Base-by-base conservation (phyloP, 2,797 vertebrate species). In the Poecilia velifera region DNA sequence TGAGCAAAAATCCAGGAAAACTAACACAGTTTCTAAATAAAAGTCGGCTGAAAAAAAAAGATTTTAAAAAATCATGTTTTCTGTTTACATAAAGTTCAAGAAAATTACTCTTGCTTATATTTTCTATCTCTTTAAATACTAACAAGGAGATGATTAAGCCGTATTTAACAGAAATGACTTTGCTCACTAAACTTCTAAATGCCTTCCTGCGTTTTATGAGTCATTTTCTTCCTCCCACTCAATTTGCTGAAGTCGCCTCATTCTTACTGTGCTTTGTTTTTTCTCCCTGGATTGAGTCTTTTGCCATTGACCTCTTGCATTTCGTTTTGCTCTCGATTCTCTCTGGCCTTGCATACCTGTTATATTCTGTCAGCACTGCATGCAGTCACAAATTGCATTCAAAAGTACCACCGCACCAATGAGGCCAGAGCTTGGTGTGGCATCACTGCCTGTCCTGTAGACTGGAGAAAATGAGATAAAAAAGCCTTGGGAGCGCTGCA, bases 401-500 rank as follows among this genome's bases (percentile, higher is more conserved):
- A 20, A 41, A 46, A 46, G 4, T 39, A 20, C 13, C 68, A 68
- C 36, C 1, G 10, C 57, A 41, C 31, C 20, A 51, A 51, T 5
- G 34, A 1, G 18, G 1, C 3, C 66, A 28, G 6, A 45, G 62
- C 76, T 22, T 49, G 51, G 72, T 64, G 16, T 3, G 0, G 73
- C 76, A 71, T 72, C 73, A 4, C 62, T 55, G 66, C 45, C 10
- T 2, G 76, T 72, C 66, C 78, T 0, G 46, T 28, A 71, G 76
- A 59, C 74, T 53, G 6, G 71, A 34, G 43, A 76, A 78, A 55
- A 81, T 47, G 14, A 82, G 79, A 84, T 84, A 41, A 41, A 39
- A 78, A 34, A 46, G 73, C 84, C 83, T 82, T 78, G 74, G 70
- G 86, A 87, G 78, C 51, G 8, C 41, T 25, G 46, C 43, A 34